These are phyloP conservation scores for Boloria selene DNA, from an alignment of 2,888 invertebrate genomes.

Conservation along the genomic window DNA sequence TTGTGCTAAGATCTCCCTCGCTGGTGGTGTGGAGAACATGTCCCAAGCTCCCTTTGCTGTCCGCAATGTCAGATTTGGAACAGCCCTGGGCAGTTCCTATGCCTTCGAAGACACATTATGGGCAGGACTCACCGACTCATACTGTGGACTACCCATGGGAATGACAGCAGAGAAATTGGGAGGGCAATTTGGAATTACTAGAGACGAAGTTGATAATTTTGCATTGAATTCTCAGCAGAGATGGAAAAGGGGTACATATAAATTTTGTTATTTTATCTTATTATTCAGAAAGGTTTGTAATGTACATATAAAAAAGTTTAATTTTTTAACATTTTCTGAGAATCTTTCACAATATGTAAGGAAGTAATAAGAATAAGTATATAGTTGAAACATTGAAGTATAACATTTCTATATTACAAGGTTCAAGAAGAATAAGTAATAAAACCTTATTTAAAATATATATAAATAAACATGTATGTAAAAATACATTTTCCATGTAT, in stretches of 20 bases:
- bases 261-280: too few species aligned
- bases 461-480: too few species aligned
- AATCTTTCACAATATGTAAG: too few species aligned
- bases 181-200: slow-evolving; percentile 88
- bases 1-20: slow-evolving; percentile 91
- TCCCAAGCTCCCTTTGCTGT: slow-evolving; percentile 94
- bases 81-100: slow-evolving; percentile 88
- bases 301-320: too few species aligned
- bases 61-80: slow-evolving; percentile 93
- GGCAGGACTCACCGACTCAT: slow-evolving; percentile 91
- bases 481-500: too few species aligned
- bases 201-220: slow-evolving; percentile 93
- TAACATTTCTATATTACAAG: too few species aligned
- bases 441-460: too few species aligned
- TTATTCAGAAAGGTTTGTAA: too few species aligned
- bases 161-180: slow-evolving; percentile 97
- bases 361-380: too few species aligned
- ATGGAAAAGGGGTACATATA: slow-evolving; percentile 89
- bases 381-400: too few species aligned
- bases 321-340: too few species aligned
- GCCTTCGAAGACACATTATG: slow-evolving; percentile 95
- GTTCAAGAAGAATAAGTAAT: too few species aligned
- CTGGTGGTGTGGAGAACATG: slow-evolving; percentile 98
- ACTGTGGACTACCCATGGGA: slow-evolving; percentile 97
- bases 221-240: slow-evolving; percentile 91